Percentiles rank a stretch among this genome's conserved stretches.
These are phyloP conservation scores for Lysandra bellargus DNA, from an alignment of 2,888 invertebrate species.

Conservation along the genomic window DNA sequence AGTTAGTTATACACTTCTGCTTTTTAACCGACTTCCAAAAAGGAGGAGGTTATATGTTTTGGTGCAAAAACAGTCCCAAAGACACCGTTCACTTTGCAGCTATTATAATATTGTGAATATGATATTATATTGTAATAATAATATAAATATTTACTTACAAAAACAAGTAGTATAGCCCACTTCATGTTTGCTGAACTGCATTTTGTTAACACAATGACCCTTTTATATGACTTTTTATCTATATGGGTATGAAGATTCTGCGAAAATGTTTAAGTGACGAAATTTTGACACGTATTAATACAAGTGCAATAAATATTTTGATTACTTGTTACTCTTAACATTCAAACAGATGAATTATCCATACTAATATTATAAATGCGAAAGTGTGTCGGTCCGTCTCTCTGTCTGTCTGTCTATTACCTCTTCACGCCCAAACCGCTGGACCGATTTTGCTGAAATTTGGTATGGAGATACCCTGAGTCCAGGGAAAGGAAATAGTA, in stretches of 20 bases:
- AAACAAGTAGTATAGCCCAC: neutral
- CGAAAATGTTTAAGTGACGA: neutral
- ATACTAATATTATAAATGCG: too few relatives aligned
- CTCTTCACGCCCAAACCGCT: too few relatives aligned
- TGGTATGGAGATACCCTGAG: too few relatives aligned
- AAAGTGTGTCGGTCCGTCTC: too few relatives aligned
- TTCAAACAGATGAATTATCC: too few relatives aligned
- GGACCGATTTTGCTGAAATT: too few relatives aligned
- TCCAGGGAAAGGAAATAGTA: too few relatives aligned
- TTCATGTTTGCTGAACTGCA: neutral
- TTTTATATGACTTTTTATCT: slow-evolving; percentile 8
- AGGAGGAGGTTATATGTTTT: too few relatives aligned
- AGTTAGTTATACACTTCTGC: too few relatives aligned
- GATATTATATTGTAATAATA: neutral
- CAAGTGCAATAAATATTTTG: neutral
- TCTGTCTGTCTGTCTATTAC: too few relatives aligned
- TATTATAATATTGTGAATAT: neutral
- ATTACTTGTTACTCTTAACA: neutral
- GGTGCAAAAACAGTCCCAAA: too few relatives aligned
- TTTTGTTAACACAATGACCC: neutral
- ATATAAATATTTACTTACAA: neutral
- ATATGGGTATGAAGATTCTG: slow-evolving; percentile 5
- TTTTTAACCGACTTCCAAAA: too few relatives aligned
- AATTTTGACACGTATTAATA: neutral
- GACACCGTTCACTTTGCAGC: neutral